These are phyloP conservation scores for Cyphomyrmex costatus DNA, from an alignment of 1,140 invertebrate genomes.

Conservation along the genomic window DNA sequence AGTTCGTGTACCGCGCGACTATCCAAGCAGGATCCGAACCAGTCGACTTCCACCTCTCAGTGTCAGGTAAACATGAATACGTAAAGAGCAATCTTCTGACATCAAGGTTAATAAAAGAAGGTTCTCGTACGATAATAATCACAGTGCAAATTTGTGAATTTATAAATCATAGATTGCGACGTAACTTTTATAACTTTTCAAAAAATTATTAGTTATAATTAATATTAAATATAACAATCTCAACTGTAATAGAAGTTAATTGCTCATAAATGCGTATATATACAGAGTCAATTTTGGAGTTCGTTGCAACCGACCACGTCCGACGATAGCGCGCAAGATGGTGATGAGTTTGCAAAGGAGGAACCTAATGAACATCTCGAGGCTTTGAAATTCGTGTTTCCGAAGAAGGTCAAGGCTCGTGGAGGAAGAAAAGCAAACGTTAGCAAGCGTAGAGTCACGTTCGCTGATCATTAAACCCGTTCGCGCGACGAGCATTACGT, in stretches of 20 bases:
- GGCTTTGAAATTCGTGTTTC: conserved; percentile 40
- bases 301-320: conserved; percentile 62
- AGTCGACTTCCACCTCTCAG: conserved; percentile 16
- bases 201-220: conserved; percentile 20
- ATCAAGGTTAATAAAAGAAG: background rate
- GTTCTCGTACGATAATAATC: background rate
- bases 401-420: conserved; percentile 47
- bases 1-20: conserved; percentile 59
- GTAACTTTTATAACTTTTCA: background rate
- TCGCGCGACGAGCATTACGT: conserved; percentile 44
- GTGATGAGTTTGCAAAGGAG: conserved; percentile 24
- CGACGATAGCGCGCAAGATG: conserved; percentile 56
- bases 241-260: background rate
- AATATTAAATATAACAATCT: background rate
- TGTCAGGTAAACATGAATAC: conserved; percentile 12
- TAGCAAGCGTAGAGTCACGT: conserved; percentile 67
- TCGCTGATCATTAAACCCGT: conserved; percentile 58
- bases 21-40: conserved; percentile 38
- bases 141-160: background rate
- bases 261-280: background rate
- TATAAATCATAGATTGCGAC: background rate
- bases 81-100: background rate
- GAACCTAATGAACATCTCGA: conserved; percentile 14
- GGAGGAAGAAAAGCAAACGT: conserved; percentile 26
- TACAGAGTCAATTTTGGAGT: conserved; percentile 62